Conservation (phyloP, 2,888 invertebrate species). For the Tetrapedia diversipes region DNA sequence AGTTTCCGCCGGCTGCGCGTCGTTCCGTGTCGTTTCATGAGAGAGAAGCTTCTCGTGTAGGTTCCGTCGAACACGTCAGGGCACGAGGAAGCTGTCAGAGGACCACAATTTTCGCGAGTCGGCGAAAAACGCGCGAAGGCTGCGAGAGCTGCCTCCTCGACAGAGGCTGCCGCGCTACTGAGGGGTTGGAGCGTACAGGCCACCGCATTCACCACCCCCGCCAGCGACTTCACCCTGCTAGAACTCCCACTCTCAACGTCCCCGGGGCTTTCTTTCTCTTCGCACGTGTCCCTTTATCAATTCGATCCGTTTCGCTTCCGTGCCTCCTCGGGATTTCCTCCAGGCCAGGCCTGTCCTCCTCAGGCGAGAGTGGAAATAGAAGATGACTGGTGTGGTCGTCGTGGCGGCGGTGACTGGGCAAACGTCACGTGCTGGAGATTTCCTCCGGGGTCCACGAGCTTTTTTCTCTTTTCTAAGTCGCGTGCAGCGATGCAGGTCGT, state of each 20-base stretch:
- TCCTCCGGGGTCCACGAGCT: not conserved
- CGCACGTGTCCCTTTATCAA: constrained; percentile 61
- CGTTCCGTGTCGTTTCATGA: not conserved
- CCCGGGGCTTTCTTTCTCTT: constrained; percentile 47
- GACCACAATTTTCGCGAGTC: too few relatives aligned
- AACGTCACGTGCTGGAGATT: not conserved
- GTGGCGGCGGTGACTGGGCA: not conserved
- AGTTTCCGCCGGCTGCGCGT: constrained; percentile 32
- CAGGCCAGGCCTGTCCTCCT: not conserved
- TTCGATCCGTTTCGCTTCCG: constrained; percentile 39
- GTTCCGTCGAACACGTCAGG: not conserved
- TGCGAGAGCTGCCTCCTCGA: constrained; percentile 31
- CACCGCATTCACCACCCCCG: constrained; percentile 44
- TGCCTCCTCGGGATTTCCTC: not conserved
- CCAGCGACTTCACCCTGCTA: constrained; percentile 29
- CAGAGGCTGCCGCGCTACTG: constrained; percentile 66
- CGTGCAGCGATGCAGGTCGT: not conserved
- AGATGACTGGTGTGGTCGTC: too few relatives aligned
- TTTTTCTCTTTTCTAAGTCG: not conserved
- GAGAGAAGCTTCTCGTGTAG: not conserved
- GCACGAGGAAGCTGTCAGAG: not conserved
- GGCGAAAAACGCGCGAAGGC: not conserved
- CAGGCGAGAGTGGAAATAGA: too few relatives aligned
- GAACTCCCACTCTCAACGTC: constrained; percentile 29
- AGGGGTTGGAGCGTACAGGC: constrained; percentile 54